These are phyloP conservation scores for Bugulina stolonifera DNA, from an alignment of 2,888 invertebrate genomes.

Conservation along the genomic window DNA sequence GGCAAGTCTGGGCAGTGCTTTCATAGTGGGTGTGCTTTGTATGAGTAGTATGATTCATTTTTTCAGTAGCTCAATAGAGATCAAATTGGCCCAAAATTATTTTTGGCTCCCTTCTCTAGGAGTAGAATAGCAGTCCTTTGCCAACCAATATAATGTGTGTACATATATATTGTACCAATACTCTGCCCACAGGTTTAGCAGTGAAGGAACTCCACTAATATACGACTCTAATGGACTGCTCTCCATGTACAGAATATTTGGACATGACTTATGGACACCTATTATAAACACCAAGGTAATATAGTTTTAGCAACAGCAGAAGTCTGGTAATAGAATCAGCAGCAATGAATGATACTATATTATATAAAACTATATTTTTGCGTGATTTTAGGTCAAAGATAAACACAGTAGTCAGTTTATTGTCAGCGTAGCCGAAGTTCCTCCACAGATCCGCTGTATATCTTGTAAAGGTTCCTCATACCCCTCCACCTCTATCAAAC, in stretches of 20 bases:
- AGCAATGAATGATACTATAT: too few species aligned
- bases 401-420: neutral
- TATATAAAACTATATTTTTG: too few species aligned
- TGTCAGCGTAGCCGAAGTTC: constrained; percentile 21
- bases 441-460: constrained; percentile 9
- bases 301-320: neutral
- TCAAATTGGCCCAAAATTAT: too few species aligned
- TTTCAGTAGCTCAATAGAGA: too few species aligned
- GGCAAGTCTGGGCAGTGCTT: too few species aligned
- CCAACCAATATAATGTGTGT: too few species aligned
- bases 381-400: neutral
- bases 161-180: neutral
- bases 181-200: constrained; percentile 75
- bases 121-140: too few species aligned
- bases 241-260: constrained; percentile 62
- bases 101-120: too few species aligned
- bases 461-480: constrained; percentile 11
- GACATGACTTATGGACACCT: constrained; percentile 73
- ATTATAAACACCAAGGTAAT: constrained; percentile 64
- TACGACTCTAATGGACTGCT: constrained; percentile 73
- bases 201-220: constrained; percentile 71
- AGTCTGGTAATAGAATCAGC: neutral
- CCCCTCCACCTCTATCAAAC: constrained; percentile 3
- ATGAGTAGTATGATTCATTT: too few species aligned
- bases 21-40: too few species aligned